These are phyloP conservation scores for Aselliscus stoliczkanus DNA, from an alignment of 2,797 vertebrate species.

Conservation along the genomic window DNA sequence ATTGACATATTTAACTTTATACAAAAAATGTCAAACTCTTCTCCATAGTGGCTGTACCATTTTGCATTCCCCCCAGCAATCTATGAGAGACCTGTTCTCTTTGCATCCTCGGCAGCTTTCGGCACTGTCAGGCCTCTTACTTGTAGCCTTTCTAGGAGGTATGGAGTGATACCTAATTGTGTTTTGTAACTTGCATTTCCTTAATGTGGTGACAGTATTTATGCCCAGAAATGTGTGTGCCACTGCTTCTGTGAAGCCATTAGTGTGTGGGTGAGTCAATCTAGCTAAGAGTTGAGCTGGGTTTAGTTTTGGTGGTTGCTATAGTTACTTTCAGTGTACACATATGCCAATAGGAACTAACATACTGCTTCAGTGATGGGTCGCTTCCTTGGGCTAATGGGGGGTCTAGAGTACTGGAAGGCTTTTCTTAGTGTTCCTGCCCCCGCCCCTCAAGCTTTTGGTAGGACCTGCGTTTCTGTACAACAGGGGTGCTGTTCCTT, in stretches of 20 bases:
- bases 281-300: background rate
- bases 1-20: background rate
- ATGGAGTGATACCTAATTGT: background rate
- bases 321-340: background rate
- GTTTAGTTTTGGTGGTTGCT: background rate
- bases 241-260: background rate
- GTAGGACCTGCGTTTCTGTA: background rate
- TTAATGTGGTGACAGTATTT: background rate
- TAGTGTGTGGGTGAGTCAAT: background rate
- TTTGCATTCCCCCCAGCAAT: background rate
- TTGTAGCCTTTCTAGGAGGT: background rate
- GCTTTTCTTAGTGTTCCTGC: background rate
- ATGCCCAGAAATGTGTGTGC: background rate
- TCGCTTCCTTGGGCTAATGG: background rate
- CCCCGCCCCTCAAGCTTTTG: background rate
- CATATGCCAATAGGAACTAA: background rate
- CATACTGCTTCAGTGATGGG: background rate
- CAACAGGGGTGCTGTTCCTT: background rate
- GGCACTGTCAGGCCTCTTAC: background rate
- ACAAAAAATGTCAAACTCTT: background rate
- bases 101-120: background rate
- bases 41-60: background rate
- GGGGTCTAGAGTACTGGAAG: background rate
- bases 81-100: background rate
- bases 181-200: background rate